Conservation (phyloP, 2,113 vertebrate species). For the Zeus faber region DNA sequence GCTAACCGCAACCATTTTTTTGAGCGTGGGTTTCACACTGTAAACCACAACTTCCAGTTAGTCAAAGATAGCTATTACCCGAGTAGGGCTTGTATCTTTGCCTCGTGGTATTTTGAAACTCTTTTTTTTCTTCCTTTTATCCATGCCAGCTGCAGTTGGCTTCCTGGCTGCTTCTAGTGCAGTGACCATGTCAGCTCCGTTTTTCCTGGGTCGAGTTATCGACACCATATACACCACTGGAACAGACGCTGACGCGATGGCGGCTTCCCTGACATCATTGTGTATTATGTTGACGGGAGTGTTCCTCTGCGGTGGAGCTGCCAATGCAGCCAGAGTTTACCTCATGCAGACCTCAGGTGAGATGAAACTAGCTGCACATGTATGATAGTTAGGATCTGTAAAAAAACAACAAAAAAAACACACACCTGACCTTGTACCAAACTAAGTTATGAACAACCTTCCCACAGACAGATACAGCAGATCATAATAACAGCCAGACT, state of each 20-base stretch:
- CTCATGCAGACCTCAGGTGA: constrained; percentile 95
- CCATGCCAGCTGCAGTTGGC: constrained; percentile 82
- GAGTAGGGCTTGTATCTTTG: too few species aligned
- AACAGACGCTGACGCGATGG: constrained; percentile 67
- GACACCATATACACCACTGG: constrained; percentile 87
- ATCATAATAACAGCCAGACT: not conserved
- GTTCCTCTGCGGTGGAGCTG: constrained; percentile 89
- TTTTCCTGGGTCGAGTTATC: constrained; percentile 91
- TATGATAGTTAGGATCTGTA: not conserved
- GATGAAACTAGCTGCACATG: not conserved
- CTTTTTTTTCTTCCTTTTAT: too few species aligned
- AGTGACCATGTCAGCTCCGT: constrained; percentile 96
- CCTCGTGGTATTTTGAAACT: too few species aligned
- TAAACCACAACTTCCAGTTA: too few species aligned
- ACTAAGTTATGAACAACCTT: too few species aligned
- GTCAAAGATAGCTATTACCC: too few species aligned
- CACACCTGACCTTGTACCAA: too few species aligned
- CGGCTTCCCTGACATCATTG: constrained; percentile 76
- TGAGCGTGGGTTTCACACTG: too few species aligned
- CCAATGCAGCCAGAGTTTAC: constrained; percentile 90
- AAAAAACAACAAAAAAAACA: too few species aligned
- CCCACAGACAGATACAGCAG: not conserved
- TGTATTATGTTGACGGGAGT: constrained; percentile 84
- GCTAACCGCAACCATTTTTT: too few species aligned
- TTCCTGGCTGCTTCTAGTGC: constrained; percentile 91